These are phyloP conservation scores for Muscidifurax raptorellus DNA, from an alignment of 1,140 invertebrate species.

Conservation along the genomic window DNA sequence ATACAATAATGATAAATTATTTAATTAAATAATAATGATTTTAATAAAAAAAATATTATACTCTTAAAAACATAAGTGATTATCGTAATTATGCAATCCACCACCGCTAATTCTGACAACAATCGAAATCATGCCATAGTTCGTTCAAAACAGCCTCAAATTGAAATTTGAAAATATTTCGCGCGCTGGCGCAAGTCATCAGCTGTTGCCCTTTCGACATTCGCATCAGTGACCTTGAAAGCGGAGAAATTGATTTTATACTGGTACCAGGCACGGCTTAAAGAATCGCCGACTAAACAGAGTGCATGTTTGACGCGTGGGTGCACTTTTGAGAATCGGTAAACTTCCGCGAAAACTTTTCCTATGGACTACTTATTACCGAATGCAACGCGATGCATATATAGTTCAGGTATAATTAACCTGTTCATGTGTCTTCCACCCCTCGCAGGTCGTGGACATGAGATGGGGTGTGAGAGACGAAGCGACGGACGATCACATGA, in stretches of 20 bases:
- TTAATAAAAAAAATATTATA: not conserved
- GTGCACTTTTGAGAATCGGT: not conserved
- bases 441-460: constrained; percentile 95
- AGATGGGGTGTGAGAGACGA: constrained; percentile 97
- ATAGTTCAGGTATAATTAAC: not conserved
- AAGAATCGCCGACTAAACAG: not conserved
- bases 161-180: constrained; percentile 1
- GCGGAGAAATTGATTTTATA: constrained; percentile 59
- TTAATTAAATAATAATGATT: not conserved
- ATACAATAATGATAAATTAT: too few species aligned
- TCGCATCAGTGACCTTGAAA: constrained; percentile 43
- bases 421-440: not conserved
- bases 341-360: not conserved
- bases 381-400: not conserved
- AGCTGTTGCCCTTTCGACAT: constrained; percentile 34
- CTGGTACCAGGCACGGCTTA: constrained; percentile 55
- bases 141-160: not conserved
- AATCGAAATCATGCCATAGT: not conserved
- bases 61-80: not conserved
- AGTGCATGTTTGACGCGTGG: not conserved
- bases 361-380: not conserved
- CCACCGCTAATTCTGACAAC: not conserved
- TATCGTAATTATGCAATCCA: not conserved
- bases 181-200: not conserved
- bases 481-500: constrained; percentile 99